Base-by-base conservation (phyloP, 2,888 invertebrate genomes). In the Chrysopilus asiliformis region DNA sequence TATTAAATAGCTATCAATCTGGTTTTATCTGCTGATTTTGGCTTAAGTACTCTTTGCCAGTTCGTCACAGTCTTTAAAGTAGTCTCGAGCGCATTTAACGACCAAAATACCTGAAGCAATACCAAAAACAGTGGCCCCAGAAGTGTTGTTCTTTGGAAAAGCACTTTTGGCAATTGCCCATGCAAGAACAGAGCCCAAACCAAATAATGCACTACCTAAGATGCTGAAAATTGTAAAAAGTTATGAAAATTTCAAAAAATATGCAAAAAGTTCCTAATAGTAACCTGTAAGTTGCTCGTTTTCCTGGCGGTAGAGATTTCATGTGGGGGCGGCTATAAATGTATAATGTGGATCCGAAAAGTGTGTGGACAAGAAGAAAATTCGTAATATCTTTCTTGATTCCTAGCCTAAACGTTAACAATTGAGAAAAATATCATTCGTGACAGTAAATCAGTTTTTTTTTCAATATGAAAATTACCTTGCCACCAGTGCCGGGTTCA, bases 101-200 rank as follows among this genome's bases (percentile, higher is more conserved):
- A 61, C 51, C 3, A 44, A 51, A 16, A 55, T 59, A 6, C 64
- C 63, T 7, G 56, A 53, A 16, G 54, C 56, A 13, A 61, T 25
- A 1, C 64, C 64, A 9, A 56, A 46, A 7, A 57, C 17, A 1
- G 62, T 60, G 13, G 42, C 29, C 10, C 45, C 12, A 4, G 53
- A 42, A n/a, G n/a, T n/a, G 39, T 56, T 58, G 31, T 57, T 52
- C 30, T 47, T 50, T 4, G 61, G 58, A 24, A 90, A 66, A 24
- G 83, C 67, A 47, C 81, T 81, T 53, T 87, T 76, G 26, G 85
- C 64, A 24, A 91, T 77, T 7, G 91, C 91, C 84, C 90, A 90
- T 43, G 82, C 65, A 39, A 93, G 70, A 31, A 91, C 81, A 0
- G 90, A 89, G 10, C 93, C 91, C 54, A 93, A 75, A 45, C 86